Evolutionary conservation across 2,797 vertebrate genomes (phyloP).

Genomic region (Manis javanica): DNA sequence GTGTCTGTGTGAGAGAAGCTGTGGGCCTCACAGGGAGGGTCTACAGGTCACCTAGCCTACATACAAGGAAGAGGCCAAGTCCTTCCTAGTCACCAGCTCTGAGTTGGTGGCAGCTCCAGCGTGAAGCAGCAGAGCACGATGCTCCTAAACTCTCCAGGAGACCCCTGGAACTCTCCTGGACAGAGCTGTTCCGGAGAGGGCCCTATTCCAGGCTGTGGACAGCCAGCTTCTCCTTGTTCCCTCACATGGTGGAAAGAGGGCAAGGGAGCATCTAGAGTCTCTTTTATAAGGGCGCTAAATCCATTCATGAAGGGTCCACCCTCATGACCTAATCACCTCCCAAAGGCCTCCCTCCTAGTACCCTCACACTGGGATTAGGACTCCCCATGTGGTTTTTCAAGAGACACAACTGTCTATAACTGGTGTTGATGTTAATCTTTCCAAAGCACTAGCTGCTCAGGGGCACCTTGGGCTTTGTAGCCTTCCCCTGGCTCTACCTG

Average conservation of each 20-base stretch:
- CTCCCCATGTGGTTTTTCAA: background rate
- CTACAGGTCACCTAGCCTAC: background rate
- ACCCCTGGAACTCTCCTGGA: no score
- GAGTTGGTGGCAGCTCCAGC: background rate
- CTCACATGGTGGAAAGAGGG: background rate
- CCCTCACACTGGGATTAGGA: background rate
- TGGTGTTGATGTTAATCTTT: conserved; percentile 90
- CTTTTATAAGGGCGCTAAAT: background rate
- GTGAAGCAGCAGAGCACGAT: background rate
- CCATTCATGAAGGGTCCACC: accelerated
- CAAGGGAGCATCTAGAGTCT: background rate
- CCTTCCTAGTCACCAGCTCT: background rate
- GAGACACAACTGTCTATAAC: background rate
- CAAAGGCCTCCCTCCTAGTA: background rate
- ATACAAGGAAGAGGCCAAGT: background rate
- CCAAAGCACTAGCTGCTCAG: conserved; percentile 91
- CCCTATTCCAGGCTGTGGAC: no score
- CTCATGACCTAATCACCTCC: background rate
- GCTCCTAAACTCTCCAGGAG: background rate
- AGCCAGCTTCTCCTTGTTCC: no score
- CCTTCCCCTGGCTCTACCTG: background rate
- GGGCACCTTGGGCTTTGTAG: background rate
- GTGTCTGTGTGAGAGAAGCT: background rate
- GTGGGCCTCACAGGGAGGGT: background rate
- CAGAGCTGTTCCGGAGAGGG: background rate